These are phyloP conservation scores for Globodera rostochiensis DNA, from an alignment of 1,140 invertebrate genomes.

Conservation along the genomic window DNA sequence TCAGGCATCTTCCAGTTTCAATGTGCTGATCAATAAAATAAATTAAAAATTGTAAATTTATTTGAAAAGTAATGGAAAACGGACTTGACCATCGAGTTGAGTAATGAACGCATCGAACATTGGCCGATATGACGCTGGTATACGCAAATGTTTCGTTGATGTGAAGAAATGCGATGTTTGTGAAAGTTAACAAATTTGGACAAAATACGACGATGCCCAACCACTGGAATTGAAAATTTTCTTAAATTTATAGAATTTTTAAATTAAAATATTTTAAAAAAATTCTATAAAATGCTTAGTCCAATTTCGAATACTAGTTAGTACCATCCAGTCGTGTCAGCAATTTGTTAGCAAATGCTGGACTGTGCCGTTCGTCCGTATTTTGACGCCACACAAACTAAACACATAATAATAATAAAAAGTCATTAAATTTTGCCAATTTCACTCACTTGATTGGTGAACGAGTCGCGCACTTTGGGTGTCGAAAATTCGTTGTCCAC, in stretches of 20 bases:
- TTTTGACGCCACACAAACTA: conserved; percentile 26
- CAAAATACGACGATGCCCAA: conserved; percentile 50
- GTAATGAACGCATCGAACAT: conserved; percentile 74
- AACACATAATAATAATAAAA: neutral
- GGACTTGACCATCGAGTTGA: conserved; percentile 55
- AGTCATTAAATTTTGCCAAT: neutral
- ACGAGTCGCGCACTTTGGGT: conserved; percentile 94
- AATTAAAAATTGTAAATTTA: neutral
- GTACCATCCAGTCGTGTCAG: conserved; percentile 19
- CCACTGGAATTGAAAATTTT: conserved; percentile 11
- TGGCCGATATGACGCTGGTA: conserved; percentile 46
- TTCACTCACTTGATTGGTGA: conserved; percentile 80
- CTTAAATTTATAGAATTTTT: neutral
- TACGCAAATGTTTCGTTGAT: neutral
- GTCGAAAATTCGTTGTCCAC: conserved; percentile 82
- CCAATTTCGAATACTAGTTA: neutral
- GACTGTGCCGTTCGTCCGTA: neutral
- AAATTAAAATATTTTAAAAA: neutral
- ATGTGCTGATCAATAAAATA: neutral
- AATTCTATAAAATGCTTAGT: neutral
- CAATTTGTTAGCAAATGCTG: conserved; percentile 10
- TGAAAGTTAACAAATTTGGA: conserved; percentile 19
- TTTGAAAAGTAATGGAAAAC: neutral
- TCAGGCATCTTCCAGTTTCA: neutral
- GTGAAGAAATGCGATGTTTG: neutral